Conservation (phyloP, 2,797 vertebrate genomes). For the Hydrocynus forskahlii region DNA sequence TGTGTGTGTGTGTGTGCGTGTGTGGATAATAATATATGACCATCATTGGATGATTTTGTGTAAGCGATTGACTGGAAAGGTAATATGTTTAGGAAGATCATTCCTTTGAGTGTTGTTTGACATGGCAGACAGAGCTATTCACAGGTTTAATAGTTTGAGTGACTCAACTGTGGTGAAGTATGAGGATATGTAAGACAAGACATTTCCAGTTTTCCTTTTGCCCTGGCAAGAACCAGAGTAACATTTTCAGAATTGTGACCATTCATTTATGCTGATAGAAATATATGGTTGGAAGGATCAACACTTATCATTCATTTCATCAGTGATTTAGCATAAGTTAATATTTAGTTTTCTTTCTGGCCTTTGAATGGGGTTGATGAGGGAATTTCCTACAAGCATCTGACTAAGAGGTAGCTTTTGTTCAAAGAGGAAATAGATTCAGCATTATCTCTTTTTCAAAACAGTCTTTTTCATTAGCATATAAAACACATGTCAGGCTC, state of each 20-base stretch:
- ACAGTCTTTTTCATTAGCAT: background rate
- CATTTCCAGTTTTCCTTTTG: background rate
- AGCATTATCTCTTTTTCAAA: background rate
- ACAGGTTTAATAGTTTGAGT: background rate
- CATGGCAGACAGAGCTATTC: background rate
- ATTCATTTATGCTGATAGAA: background rate
- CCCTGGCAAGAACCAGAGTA: background rate
- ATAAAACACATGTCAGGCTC: background rate
- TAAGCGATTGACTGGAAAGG: background rate
- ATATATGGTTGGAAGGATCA: background rate
- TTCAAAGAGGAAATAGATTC: background rate
- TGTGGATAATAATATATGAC: background rate
- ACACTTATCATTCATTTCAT: background rate
- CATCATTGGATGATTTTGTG: background rate
- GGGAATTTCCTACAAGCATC: background rate
- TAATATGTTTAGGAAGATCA: background rate
- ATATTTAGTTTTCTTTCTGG: background rate
- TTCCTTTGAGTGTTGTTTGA: background rate
- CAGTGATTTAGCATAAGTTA: too few relatives aligned
- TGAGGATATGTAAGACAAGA: background rate
- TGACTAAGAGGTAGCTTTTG: background rate
- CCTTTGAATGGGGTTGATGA: background rate
- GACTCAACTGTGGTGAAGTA: background rate
- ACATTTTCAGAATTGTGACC: background rate
- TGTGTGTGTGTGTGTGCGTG: too few relatives aligned